Base-by-base conservation (phyloP, 2,113 vertebrate species). In the Galeopterus variegatus region DNA sequence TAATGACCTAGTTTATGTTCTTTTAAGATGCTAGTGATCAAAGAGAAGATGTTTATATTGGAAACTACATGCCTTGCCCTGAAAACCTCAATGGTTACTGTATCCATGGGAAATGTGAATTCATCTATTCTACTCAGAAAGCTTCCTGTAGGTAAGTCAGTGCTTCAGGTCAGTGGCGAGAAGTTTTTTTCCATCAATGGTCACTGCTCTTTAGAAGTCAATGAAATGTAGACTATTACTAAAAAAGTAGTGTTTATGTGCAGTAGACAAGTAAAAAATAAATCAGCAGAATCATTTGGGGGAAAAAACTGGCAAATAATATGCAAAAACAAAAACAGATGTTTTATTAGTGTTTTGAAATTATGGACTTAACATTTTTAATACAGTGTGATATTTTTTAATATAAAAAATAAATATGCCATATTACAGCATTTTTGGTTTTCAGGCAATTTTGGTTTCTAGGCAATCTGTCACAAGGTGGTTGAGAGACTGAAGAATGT, bases 31-130 rank as follows among this genome's bases (percentile, higher is more conserved):
- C 99, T 95, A 99, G 98, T 69, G 99, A 99, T 98, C 99, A 99
- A 97, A 99, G 99, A 64, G 99, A 99, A 97, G 99, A 99, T 41
- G 99, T 99, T 98, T 99, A 99, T 94, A 98, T 99, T 93, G 99
- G 99, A 87, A 99, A 99, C 98, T 99, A 99, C 26, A 98, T 99
- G 97, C 99, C 99, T 97, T 99, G 99, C 91, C 98, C 99, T 72
- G 99, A 99, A 97, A 99, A 98, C 98, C 99, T 99, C 98, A 99
- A 99, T 88, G 99, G 99, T 88, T 99, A 99, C 98, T 99, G 99
- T 90, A 99, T 99, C 92, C 99, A 99, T 77, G 99, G 99, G 62
- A 99, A 99, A 91, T 99, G 99, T 97, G 99, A 99, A 99, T 99
- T 99, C 98, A 99, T 99, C 96, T 99, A 99, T 98, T 99, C 99